These are phyloP conservation scores for Eubasilissa regina DNA, from an alignment of 1,140 invertebrate genomes.

Conservation along the genomic window DNA sequence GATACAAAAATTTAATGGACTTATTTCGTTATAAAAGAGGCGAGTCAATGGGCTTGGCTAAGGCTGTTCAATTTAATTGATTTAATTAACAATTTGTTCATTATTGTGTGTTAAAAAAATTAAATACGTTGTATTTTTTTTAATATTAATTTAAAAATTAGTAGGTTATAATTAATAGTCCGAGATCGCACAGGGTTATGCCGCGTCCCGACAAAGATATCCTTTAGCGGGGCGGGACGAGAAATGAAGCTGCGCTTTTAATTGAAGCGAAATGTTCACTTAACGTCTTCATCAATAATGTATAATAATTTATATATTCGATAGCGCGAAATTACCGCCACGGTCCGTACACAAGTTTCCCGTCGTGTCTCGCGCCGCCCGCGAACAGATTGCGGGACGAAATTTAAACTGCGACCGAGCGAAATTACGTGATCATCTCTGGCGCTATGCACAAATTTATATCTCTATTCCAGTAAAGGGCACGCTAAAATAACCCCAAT, in stretches of 20 bases:
- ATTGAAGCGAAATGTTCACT: constrained; percentile 59
- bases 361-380: constrained; percentile 13
- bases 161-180: too few relatives aligned
- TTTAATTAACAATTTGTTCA: too few relatives aligned
- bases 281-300: constrained; percentile 60
- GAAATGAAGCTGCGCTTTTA: constrained; percentile 47
- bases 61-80: too few relatives aligned
- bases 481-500: too few relatives aligned
- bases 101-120: too few relatives aligned
- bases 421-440: constrained; percentile 32
- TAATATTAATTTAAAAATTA: too few relatives aligned
- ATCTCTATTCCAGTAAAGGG: too few relatives aligned
- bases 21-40: too few relatives aligned
- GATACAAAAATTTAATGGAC: too few relatives aligned
- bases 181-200: not conserved
- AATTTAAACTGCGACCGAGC: constrained; percentile 31
- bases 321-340: constrained; percentile 48
- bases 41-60: too few relatives aligned
- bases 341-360: constrained; percentile 29
- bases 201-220: constrained; percentile 11
- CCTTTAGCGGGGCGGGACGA: constrained; percentile 10
- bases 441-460: not conserved
- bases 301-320: constrained; percentile 58
- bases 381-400: constrained; percentile 7
- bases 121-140: too few relatives aligned